Evolutionary conservation across 2,797 vertebrate species (phyloP), one percentile per base, ranked within the genome.

Genomic region (Chlorospingus flavigularis): DNA sequence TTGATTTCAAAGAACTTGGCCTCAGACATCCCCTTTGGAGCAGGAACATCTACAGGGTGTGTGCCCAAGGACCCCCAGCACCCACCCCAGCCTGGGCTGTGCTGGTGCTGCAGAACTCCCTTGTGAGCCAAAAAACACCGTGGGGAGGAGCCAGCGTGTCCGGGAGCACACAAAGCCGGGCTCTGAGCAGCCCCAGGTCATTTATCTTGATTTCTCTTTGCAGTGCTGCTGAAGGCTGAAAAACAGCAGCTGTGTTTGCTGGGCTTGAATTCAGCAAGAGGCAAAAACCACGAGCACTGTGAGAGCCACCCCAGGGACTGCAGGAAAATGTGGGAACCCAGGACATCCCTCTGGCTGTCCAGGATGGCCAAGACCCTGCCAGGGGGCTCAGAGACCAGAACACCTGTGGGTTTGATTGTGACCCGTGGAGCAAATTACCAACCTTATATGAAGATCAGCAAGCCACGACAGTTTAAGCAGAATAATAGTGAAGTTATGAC

Each of bases 151-250:
- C 0, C 1, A 47, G 54, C 2, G 5, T 19, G 55, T 35, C 67
- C 28, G 14, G 62, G 50, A 78, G 72, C 75, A 47, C 10, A 45
- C 68, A 31, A 19, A 83, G 78, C 51, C 4, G 12, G 35, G 26
- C 26, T 7, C 33, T 4, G 43, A 73, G 91, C 51, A 92, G 55
- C 82, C 62, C 85, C 5, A 23, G 71, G 85, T 96, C 82, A 65
- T 97, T 97, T 90, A 85, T 96, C 96, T 96, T 93, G 35, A 92
- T 96, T 97, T 96, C 91, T 96, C 95, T 94, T 73, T 78, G 93
- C 95, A 95, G 89, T 66, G 18, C 95, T 81, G 50, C 61, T 72
- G 51, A 80, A 91, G 86, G 89, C 91, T 85, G 61, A 84, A 90
- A 97, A 88, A 95, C 68, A 92, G 68, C 50, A 18, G 84, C 72